Conservation (phyloP, 2,797 vertebrate genomes). For the Neopelma chrysocephalum region DNA sequence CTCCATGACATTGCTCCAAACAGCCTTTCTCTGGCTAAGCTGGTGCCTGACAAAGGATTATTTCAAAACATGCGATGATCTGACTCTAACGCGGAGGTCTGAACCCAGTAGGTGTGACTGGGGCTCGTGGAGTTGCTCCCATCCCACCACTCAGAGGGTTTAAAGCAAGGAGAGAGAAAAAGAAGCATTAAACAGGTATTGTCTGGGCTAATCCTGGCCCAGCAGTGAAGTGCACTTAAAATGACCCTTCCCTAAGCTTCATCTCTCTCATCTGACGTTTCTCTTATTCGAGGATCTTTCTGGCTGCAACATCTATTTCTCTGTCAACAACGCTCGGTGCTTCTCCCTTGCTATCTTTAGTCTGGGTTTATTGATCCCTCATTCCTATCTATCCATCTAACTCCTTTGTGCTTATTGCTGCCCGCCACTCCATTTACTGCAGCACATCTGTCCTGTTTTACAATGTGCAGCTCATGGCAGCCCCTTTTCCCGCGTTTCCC, state of each 20-base stretch:
- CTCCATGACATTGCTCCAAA: neutral
- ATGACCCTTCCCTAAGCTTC: neutral
- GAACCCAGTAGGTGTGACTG: neutral
- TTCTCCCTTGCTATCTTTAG: conserved; percentile 60
- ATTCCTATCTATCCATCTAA: conserved; percentile 45
- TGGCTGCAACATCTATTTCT: conserved; percentile 33
- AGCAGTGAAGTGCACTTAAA: conserved; percentile 1
- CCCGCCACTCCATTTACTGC: neutral
- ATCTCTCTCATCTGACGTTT: neutral
- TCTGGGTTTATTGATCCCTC: conserved; percentile 21
- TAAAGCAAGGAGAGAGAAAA: neutral
- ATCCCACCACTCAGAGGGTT: neutral
- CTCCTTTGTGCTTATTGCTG: conserved; percentile 31
- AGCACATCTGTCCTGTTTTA: conserved; percentile 14
- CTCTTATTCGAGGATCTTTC: neutral
- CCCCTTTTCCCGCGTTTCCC: neutral
- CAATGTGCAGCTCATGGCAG: neutral
- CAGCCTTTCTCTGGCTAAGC: neutral
- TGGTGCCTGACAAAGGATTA: neutral
- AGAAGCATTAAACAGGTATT: neutral
- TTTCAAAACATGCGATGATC: neutral
- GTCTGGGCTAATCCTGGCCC: neutral
- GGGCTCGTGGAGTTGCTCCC: neutral
- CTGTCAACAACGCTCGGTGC: conserved; percentile 25
- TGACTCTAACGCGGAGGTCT: neutral